Evolutionary conservation across 2,888 invertebrate species (phyloP), one percentile per base, ranked within the genome.

Genomic region (Brassicogethes aeneus): DNA sequence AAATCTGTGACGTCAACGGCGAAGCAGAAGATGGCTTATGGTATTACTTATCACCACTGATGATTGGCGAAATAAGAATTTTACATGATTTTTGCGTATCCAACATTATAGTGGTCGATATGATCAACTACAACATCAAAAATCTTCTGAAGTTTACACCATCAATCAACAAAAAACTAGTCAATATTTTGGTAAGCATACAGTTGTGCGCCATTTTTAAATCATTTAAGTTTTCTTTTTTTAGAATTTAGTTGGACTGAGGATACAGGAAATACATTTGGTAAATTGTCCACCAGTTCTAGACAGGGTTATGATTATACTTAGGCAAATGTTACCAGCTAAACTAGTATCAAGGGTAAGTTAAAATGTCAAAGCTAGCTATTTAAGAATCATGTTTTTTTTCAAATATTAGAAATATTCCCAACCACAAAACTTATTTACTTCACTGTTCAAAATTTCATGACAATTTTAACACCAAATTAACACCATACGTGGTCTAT

Each of bases 1-100:
- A 71, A 47, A 45, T 72, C 0, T 17, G 36, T 5, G 54, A 56
- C 16, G 39, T 43, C 1, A 15, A 51, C 1, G 55, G 46, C 2
- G 43, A 48, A 36, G 53, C 54, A 1, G 43, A 34, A 10, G 53
- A 51, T 34, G 55, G 50, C 3, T 37, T 47, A 16, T 15, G 34
- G 30, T 44, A 42, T 17, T 42, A 42, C 17, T 3, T 55, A 2
- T 30, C 46, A 2, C 36, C 45, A 2, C 15, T 56, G 3, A 53
- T 57, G 55, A 48, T 52, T 15, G 47, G 48, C 1, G 56, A 57
- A 45, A 35, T 55, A 15, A 41, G 51, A 14, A 43, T 36, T 16
- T 17, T 41, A 1, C 36, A 45, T 13, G 56, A 57, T 29, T 50
- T 41, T 34, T 54, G 42, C 29, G 33, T 52, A 3, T 50, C 54